Evolutionary conservation across 2,113 vertebrate species (phyloP).

Genomic region (Heptranchias perlo): DNA sequence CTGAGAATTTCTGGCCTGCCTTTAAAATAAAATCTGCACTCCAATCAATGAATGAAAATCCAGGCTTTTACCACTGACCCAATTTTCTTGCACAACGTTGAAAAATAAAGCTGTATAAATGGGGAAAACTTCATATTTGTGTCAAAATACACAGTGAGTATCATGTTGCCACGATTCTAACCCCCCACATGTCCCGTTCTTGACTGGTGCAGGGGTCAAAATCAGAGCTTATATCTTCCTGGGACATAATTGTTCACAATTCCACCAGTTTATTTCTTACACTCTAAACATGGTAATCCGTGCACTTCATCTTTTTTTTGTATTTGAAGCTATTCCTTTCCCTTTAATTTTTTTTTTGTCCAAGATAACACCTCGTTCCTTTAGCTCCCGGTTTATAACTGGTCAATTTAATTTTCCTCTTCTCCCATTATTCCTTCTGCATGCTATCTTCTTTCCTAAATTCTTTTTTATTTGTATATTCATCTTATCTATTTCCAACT

Average conservation of each 20-base stretch:
- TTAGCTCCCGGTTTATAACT: not conserved
- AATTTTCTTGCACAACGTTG: not conserved
- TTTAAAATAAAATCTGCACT: not conserved
- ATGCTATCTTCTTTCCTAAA: too few relatives aligned
- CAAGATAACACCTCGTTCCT: not conserved
- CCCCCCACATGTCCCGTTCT: too few relatives aligned
- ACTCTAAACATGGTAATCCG: too few relatives aligned
- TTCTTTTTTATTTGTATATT: not conserved
- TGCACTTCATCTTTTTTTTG: too few relatives aligned
- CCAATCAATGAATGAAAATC: not conserved
- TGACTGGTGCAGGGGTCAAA: too few relatives aligned
- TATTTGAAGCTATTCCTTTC: too few relatives aligned
- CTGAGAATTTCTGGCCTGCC: not conserved
- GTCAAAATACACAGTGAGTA: not conserved
- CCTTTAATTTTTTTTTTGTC: not conserved
- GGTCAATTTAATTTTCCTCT: not conserved
- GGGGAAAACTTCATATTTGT: not conserved
- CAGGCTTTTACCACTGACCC: not conserved
- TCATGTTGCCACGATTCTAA: too few relatives aligned
- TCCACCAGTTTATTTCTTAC: too few relatives aligned
- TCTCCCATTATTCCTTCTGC: not conserved
- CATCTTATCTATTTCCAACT: not conserved
- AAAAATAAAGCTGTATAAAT: not conserved
- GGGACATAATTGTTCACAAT: too few relatives aligned
- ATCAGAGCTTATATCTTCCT: too few relatives aligned